These are phyloP conservation scores for Drosophila tanythrix DNA, from an alignment of 2,888 invertebrate genomes.

Conservation along the genomic window DNA sequence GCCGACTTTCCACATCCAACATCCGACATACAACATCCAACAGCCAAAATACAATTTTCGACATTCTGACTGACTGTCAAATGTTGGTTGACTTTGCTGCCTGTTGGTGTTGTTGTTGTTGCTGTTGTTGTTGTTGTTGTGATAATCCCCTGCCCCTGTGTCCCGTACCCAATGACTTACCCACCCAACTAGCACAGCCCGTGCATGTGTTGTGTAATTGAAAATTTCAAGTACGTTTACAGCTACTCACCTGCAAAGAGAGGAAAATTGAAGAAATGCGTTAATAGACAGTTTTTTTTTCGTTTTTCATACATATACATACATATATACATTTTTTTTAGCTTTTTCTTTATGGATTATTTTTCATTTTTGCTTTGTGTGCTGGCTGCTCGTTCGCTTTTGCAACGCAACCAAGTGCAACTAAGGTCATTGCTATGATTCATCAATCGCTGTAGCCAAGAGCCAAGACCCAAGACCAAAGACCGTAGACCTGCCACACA, in stretches of 20 bases:
- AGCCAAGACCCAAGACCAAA: background rate
- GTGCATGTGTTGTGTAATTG: conserved; percentile 36
- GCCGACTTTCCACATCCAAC: conserved; percentile 5
- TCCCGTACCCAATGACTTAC: conserved; percentile 38
- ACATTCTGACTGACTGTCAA: conserved; percentile 21
- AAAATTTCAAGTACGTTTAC: conserved; percentile 35
- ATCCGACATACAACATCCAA: conserved; percentile 12
- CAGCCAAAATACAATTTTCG: conserved; percentile 8
- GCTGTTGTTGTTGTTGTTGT: too few species aligned
- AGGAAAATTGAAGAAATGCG: conserved; percentile 35
- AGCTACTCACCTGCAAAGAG: conserved; percentile 70
- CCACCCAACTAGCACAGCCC: background rate
- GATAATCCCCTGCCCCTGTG: background rate
- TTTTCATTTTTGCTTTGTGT: conserved; percentile 2
- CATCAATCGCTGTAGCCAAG: conserved; percentile 33
- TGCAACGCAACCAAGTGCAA: conserved; percentile 36
- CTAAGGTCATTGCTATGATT: conserved; percentile 70
- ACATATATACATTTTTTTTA: background rate
- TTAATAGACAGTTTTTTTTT: conserved; percentile 36
- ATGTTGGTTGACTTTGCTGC: conserved; percentile 4
- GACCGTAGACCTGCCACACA: background rate
- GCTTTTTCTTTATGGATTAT: conserved; percentile 8
- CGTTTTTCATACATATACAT: background rate
- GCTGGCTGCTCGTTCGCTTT: conserved; percentile 19
- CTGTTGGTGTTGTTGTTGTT: too few species aligned